Evolutionary conservation across 2,888 invertebrate genomes (phyloP), one percentile per base, ranked within the genome.

Genomic region (Drosophila ezoana): DNA sequence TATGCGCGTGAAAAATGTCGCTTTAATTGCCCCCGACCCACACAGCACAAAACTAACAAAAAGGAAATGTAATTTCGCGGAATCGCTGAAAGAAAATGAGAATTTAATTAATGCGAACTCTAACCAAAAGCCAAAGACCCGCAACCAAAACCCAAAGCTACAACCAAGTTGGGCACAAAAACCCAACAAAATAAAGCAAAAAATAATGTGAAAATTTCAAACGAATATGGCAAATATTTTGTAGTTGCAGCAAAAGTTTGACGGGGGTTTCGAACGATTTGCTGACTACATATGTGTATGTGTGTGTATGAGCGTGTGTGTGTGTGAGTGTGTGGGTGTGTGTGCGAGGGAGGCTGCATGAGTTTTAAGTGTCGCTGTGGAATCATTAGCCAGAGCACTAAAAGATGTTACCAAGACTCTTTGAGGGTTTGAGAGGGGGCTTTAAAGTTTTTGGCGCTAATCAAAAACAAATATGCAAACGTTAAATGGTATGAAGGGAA

Each of bases 41-140:
- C 32, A 41, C 41, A 10, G n/a, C n/a, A 43, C 44, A 45, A 49
- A 65, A 60, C 51, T 69, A 63, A 52, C 44, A 59, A 43, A 69
- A 52, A 41, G 59, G 63, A 54, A 61, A 38, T 45, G 35, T 40
- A 60, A 32, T 47, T 47, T 51, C 44, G 28, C 45, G 64, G 8
- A 28, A 59, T 45, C 23, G 44, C 44, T 23, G 16, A 53, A 38
- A 35, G 28, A 69, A 74, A 83, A 81, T 73, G 70, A 38, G 70
- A 79, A 77, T 82, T 79, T 85, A 82, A 81, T 85, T 82, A 81
- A 79, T 71, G 85, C 71, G 33, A 63, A 14, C 37, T 56, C 48
- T 9, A 35, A 45, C 23, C 53, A 48, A 56, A 28, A 56, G 16
- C 43, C 44, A 18, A 28, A 56, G 69, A 66, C 56, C 54, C 45